Evolutionary conservation across 2,797 vertebrate species (phyloP).

Genomic region (Coregonus suidteri): DNA sequence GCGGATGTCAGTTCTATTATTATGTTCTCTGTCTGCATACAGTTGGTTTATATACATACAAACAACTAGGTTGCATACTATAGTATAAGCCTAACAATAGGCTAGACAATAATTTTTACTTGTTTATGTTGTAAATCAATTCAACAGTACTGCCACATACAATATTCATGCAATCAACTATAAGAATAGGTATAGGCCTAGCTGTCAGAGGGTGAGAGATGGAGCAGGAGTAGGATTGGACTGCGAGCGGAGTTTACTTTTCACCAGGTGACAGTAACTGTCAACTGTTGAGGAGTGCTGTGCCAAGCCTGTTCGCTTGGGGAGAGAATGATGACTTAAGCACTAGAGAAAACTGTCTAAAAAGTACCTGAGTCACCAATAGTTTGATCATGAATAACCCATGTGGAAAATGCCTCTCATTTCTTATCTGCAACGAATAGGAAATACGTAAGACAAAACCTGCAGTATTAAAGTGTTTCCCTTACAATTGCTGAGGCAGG

Average conservation of each 20-base stretch:
- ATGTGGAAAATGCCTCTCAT: slow-evolving; percentile 4
- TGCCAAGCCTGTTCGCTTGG: slow-evolving; percentile 25
- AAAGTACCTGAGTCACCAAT: slow-evolving; percentile 33
- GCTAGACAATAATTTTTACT: no score
- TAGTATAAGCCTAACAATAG: no score
- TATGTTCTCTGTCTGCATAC: not conserved
- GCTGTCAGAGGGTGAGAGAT: not conserved
- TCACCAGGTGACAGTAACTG: slow-evolving; percentile 33
- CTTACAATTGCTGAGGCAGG: no score
- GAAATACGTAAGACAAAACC: no score
- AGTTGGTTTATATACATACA: not conserved
- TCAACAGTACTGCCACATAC: not conserved
- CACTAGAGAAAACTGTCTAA: slow-evolving; percentile 43
- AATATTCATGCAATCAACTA: not conserved
- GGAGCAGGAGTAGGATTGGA: slow-evolving; percentile 42
- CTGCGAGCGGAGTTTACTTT: slow-evolving; percentile 44
- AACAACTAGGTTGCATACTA: no score
- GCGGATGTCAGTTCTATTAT: not conserved
- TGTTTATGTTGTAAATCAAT: no score
- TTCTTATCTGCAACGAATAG: slow-evolving; percentile 18
- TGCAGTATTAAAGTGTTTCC: no score
- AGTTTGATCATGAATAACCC: slow-evolving; percentile 36
- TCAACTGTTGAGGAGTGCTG: slow-evolving; percentile 17
- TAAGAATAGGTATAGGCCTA: not conserved
- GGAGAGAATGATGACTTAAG: slow-evolving; percentile 48